Percentiles rank a stretch among this genome's conserved stretches.
Conservation (phyloP, 1,140 invertebrate species). For the Hylaeus anthracinus region DNA sequence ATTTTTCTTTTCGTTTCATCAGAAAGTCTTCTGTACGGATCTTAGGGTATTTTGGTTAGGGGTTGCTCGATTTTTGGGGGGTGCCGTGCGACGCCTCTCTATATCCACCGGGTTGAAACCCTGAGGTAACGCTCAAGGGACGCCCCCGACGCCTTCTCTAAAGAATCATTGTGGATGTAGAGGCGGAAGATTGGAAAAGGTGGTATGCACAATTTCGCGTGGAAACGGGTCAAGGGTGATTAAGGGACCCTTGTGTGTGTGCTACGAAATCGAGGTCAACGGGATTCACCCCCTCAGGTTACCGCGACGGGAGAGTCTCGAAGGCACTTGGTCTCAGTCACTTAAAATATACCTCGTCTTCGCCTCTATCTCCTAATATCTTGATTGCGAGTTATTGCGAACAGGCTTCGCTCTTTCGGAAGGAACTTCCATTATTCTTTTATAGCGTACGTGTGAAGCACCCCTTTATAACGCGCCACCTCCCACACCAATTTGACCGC, state of each 20-base stretch:
- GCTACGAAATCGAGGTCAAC: slow-evolving; percentile 53
- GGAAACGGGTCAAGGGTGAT: slow-evolving; percentile 66
- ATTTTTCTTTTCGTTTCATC: too few relatives aligned
- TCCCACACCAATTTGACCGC: slow-evolving; percentile 7
- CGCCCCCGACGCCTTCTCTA: background rate
- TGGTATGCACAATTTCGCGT: slow-evolving; percentile 47
- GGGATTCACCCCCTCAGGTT: slow-evolving; percentile 40
- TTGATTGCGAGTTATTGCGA: slow-evolving; percentile 22
- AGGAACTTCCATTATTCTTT: slow-evolving; percentile 25
- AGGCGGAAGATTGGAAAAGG: slow-evolving; percentile 54
- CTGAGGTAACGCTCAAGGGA: slow-evolving; percentile 16
- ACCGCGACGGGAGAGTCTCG: slow-evolving; percentile 17
- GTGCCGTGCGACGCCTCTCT: background rate
- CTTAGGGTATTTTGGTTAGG: too few relatives aligned
- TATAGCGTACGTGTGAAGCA: slow-evolving; percentile 31
- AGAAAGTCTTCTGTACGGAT: too few relatives aligned
- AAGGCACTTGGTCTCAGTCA: slow-evolving; percentile 10
- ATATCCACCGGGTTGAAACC: background rate
- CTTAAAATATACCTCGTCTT: slow-evolving; percentile 35
- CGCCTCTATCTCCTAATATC: slow-evolving; percentile 9
- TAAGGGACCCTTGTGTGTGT: slow-evolving; percentile 50
- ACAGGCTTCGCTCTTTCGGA: too few relatives aligned
- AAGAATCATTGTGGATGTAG: slow-evolving; percentile 36
- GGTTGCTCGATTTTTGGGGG: too few relatives aligned
- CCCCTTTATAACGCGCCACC: slow-evolving; percentile 6